Percentiles rank a stretch among this genome's conserved stretches.
These are phyloP conservation scores for Lophotis ruficrista DNA, from an alignment of 2,113 vertebrate species.

Conservation along the genomic window DNA sequence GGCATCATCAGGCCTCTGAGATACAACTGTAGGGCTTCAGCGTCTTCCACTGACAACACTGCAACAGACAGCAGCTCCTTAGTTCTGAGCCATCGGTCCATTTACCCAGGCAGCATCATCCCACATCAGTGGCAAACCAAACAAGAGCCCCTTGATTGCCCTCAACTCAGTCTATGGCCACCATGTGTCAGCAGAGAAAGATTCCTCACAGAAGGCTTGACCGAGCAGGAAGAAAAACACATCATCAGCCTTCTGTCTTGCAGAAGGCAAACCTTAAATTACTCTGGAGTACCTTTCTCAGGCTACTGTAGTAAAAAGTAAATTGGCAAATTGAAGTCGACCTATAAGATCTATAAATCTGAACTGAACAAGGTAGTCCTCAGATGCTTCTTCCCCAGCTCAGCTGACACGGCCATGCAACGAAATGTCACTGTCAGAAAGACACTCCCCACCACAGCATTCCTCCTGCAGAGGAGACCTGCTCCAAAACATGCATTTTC, in stretches of 20 bases:
- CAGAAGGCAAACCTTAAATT: background rate
- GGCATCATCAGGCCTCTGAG: background rate
- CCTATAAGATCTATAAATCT: background rate
- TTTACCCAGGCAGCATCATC: background rate
- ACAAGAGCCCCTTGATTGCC: background rate
- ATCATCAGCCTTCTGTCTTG: background rate
- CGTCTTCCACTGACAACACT: background rate
- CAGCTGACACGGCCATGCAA: background rate
- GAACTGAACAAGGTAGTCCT: background rate
- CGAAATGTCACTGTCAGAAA: background rate
- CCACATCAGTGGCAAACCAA: background rate
- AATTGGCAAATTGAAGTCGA: background rate
- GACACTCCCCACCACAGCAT: rapidly evolving
- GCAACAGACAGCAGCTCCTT: background rate
- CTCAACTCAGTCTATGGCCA: background rate
- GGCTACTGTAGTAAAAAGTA: background rate
- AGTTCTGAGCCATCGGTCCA: background rate
- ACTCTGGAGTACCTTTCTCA: background rate
- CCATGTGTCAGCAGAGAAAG: background rate
- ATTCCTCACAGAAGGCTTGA: background rate
- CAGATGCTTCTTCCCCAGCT: background rate
- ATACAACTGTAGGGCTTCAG: background rate
- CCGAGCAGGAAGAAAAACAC: background rate
- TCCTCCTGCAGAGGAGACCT: background rate
- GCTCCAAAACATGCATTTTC: background rate